A percentile compares a stretch with the other conserved stretches of the same genome.
phyloP scores from a whole-genome alignment of 2,797 vertebrate species.

The Phalloptychus januarius region DNA sequence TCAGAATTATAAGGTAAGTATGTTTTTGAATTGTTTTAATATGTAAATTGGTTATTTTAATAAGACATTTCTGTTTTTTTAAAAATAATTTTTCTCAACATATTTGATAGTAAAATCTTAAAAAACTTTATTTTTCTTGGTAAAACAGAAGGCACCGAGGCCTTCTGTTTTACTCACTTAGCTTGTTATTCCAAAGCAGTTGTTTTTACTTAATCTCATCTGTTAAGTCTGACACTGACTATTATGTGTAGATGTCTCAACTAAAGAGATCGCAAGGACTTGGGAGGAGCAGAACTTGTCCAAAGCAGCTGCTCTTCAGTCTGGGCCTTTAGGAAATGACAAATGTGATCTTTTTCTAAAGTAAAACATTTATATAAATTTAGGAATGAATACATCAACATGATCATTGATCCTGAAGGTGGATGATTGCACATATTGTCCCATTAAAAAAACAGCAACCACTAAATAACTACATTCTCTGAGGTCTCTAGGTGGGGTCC shows the following conservation, averaged over 20 bases:
- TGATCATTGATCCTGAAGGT: background rate
- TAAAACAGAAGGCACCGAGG: background rate
- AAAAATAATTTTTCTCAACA: conserved; percentile 5
- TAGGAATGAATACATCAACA: background rate
- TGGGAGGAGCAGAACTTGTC: conserved; percentile 17
- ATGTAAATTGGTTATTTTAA: conserved; percentile 18
- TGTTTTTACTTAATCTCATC: conserved; percentile 50
- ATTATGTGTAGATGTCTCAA: conserved; percentile 31
- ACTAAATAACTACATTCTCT: conserved; percentile 33
- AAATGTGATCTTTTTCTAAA: conserved; percentile 3
- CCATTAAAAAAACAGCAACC: background rate
- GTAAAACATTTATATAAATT: background rate
- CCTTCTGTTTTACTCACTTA: conserved; percentile 20
- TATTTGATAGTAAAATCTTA: conserved; percentile 20
- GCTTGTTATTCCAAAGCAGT: conserved; percentile 20
- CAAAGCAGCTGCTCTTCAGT: conserved; percentile 4
- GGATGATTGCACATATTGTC: background rate
- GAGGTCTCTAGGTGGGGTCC: conserved; percentile 69
- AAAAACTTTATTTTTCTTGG: conserved; percentile 17
- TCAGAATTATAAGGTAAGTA: conserved; percentile 68
- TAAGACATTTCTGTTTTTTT: conserved; percentile 20
- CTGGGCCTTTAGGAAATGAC: background rate
- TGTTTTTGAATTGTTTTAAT: conserved; percentile 31
- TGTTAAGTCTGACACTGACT: conserved; percentile 15
- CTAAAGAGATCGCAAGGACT: conserved; percentile 28